Evolutionary conservation across 2,113 vertebrate species (phyloP).

Genomic region (Benitochromis conjunctus): DNA sequence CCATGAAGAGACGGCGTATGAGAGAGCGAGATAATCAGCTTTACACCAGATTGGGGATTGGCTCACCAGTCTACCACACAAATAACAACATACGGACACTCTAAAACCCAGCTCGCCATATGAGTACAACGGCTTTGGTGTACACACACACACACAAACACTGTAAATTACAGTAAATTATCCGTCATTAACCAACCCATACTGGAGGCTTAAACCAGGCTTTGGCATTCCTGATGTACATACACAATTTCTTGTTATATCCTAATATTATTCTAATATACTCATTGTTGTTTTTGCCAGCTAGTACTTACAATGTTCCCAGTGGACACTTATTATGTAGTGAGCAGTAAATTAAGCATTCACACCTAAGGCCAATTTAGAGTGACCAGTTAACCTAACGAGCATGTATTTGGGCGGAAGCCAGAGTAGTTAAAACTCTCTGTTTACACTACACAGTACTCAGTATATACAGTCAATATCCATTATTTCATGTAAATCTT

Average conservation of each 20-base stretch:
- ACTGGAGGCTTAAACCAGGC: neutral
- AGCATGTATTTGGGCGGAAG: neutral
- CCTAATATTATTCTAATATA: neutral
- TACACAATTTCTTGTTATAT: neutral
- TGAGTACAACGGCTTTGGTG: neutral
- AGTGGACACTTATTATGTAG: neutral
- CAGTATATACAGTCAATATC: neutral
- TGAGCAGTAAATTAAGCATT: neutral
- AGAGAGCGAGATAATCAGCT: constrained; percentile 46
- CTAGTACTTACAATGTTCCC: neutral
- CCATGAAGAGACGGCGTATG: neutral
- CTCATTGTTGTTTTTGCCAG: neutral
- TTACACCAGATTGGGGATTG: constrained; percentile 27
- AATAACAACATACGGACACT: constrained; percentile 20
- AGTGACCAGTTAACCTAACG: neutral
- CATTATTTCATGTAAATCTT: neutral
- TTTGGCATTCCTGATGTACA: neutral
- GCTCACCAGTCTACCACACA: constrained; percentile 1
- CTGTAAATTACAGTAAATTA: neutral
- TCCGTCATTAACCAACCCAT: neutral
- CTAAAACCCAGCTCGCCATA: neutral
- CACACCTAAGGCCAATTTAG: neutral
- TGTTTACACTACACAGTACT: neutral
- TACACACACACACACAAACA: neutral
- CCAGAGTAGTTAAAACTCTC: neutral